phyloP scores from a whole-genome alignment of 2,888 invertebrate species.

The Caenorhabditis virilis region DNA sequence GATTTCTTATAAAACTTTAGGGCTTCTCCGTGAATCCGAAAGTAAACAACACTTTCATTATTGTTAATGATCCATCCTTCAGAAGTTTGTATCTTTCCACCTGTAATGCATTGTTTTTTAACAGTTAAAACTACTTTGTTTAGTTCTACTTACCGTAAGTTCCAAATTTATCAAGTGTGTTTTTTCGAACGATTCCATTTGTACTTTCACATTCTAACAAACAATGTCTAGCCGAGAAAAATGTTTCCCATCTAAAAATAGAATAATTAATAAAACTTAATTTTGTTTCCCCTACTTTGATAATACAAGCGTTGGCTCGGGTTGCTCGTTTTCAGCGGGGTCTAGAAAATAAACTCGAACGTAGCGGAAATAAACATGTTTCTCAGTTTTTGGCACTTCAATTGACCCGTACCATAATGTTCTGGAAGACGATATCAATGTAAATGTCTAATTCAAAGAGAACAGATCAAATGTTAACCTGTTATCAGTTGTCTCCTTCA shows the following conservation, averaged over 20 bases:
- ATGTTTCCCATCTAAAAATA: slow-evolving; percentile 42
- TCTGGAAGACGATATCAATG: slow-evolving; percentile 15
- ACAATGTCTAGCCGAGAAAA: slow-evolving; percentile 32
- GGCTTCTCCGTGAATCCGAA: slow-evolving; percentile 56
- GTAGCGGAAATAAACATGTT: slow-evolving; percentile 28
- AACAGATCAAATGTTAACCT: too few relatives aligned
- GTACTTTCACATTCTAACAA: slow-evolving; percentile 20
- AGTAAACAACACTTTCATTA: slow-evolving; percentile 45
- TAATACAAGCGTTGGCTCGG: slow-evolving; percentile 20
- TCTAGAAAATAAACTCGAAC: slow-evolving; percentile 23
- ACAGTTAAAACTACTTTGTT: neutral
- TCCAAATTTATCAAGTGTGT: slow-evolving; percentile 41
- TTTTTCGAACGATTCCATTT: slow-evolving; percentile 22
- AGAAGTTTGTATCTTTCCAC: slow-evolving; percentile 40
- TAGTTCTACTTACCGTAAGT: slow-evolving; percentile 21
- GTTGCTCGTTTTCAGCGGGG: slow-evolving; percentile 15
- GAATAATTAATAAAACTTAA: neutral
- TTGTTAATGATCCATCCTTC: slow-evolving; percentile 53
- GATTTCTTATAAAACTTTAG: slow-evolving; percentile 46
- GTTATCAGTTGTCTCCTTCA: neutral
- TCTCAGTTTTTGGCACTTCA: slow-evolving; percentile 6
- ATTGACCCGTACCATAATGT: slow-evolving; percentile 13
- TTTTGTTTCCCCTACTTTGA: slow-evolving; percentile 21
- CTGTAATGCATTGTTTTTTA: slow-evolving; percentile 22
- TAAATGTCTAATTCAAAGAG: too few relatives aligned